These are phyloP conservation scores for Ornithoptera priamus DNA, from an alignment of 2,888 invertebrate genomes.

Conservation along the genomic window DNA sequence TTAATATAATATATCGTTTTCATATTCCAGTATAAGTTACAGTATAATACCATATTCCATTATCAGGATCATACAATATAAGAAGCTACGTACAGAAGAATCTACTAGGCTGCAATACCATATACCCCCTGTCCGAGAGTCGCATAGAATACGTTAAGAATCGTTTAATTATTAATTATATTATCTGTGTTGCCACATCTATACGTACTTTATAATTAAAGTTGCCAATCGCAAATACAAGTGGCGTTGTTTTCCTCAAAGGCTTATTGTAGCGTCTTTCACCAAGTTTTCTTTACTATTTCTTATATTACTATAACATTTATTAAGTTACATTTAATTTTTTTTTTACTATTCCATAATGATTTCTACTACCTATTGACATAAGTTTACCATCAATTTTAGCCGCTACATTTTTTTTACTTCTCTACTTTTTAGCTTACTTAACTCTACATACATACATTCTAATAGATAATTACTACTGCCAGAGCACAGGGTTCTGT, in stretches of 20 bases:
- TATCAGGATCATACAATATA: slow-evolving; percentile 63
- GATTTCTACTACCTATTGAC: slow-evolving; percentile 73
- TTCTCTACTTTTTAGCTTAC: slow-evolving; percentile 66
- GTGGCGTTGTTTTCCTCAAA: slow-evolving; percentile 66
- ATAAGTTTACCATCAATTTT: slow-evolving; percentile 79
- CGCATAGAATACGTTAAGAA: slow-evolving; percentile 64
- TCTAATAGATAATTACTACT: slow-evolving; percentile 60
- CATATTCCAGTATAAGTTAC: slow-evolving; percentile 73
- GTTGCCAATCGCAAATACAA: slow-evolving; percentile 77
- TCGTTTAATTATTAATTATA: slow-evolving; percentile 62
- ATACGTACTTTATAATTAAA: slow-evolving; percentile 69
- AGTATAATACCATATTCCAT: slow-evolving; percentile 66
- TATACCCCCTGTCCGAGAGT: slow-evolving; percentile 71
- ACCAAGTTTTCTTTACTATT: slow-evolving; percentile 75
- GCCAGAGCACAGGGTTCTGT: slow-evolving; percentile 51
- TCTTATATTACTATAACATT: slow-evolving; percentile 74
- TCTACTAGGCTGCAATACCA: slow-evolving; percentile 74
- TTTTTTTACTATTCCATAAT: slow-evolving; percentile 67
- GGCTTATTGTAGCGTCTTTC: slow-evolving; percentile 78
- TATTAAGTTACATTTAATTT: slow-evolving; percentile 59
- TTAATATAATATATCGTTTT: slow-evolving; percentile 77
- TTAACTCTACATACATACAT: slow-evolving; percentile 80
- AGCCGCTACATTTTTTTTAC: slow-evolving; percentile 61
- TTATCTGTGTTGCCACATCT: slow-evolving; percentile 63
- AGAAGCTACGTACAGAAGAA: slow-evolving; percentile 75